Base-by-base conservation (phyloP, 2,888 invertebrate genomes). In the Trileptium ribeirensis region DNA sequence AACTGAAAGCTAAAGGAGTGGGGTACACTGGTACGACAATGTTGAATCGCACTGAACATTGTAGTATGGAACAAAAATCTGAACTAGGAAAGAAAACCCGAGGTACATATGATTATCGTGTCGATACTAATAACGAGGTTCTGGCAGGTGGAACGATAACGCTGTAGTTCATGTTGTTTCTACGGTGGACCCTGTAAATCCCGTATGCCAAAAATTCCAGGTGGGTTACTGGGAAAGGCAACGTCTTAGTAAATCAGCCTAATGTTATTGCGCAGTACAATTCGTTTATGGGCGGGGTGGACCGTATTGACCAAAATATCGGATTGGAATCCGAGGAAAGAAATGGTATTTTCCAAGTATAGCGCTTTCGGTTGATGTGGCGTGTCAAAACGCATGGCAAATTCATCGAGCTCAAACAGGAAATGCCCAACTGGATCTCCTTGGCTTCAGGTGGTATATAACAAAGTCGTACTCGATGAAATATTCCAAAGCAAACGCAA, bases 1-100 rank as follows among this genome's bases (percentile, higher is more conserved):
- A 83, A 82, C 79, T 86, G 74, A 83, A 82, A 81, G 79, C 81
- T 34, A 74, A 79, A 19, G 84, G 84, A 77, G 39, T 82, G 37
- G 78, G 82, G 78, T 84, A 83, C 70, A 87, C 85, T n/a, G 86
- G 85, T 36, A 86, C 85, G 75, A 79, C 86, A 31, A 70, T 70
- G 70, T 19, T 24, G n/a, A 64, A 64, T 64, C 64, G 64, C 64
- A 24, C n/a, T 24, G 64, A 64, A n/a, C 64, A 64, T 19, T 64
- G 64, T n/a, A 19, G 19, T 19, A 64, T 64, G 19, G n/a, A 64
- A 64, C 33, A 8, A 8, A 70, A 70, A 29, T 19, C 15, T 3
- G 70, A 70, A 15, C 8, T 29, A 36, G 36, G 36, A 29, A 70
- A 70, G 31, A 19, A 15, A 70, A 15, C 8, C 29, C n/a, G 70